phyloP scores from a whole-genome alignment of 1,140 invertebrate species.

The Sinonovacula constricta region DNA sequence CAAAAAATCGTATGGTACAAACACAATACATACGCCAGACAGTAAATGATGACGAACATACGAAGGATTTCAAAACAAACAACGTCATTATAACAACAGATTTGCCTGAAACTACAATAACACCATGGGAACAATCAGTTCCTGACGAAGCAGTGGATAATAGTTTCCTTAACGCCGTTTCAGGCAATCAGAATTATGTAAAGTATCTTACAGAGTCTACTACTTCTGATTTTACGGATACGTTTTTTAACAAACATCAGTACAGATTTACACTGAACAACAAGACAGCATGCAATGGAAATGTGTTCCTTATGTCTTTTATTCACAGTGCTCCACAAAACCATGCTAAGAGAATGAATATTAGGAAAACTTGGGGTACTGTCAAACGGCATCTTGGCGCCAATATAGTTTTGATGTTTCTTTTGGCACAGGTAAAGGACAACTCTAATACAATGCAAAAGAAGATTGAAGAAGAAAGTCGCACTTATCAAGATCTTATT shows the following conservation, averaged over 20 bases:
- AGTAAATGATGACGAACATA: too few species aligned
- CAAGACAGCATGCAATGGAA: slow-evolving; percentile 22
- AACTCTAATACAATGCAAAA: slow-evolving; percentile 14
- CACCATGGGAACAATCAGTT: too few species aligned
- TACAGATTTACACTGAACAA: slow-evolving; percentile 45
- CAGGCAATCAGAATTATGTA: too few species aligned
- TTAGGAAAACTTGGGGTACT: slow-evolving; percentile 71
- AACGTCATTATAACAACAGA: too few species aligned
- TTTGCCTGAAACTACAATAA: too few species aligned
- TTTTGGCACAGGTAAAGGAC: slow-evolving; percentile 14
- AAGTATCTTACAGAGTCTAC: too few species aligned
- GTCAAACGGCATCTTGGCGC: slow-evolving; percentile 1
- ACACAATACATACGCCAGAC: too few species aligned
- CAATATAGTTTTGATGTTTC: slow-evolving; percentile 39
- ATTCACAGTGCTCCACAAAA: slow-evolving; percentile 64
- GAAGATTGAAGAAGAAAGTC: slow-evolving; percentile 49
- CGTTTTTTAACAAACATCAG: slow-evolving; percentile 22
- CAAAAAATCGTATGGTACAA: too few species aligned
- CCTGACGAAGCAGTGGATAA: too few species aligned
- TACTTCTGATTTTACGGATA: too few species aligned
- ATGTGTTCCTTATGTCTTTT: slow-evolving; percentile 56
- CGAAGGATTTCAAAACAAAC: too few species aligned
- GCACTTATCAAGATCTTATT: slow-evolving; percentile 61
- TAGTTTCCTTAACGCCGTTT: too few species aligned
- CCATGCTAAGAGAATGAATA: slow-evolving; percentile 45